Percentiles rank a stretch among this genome's conserved stretches.
Conservation (phyloP, 2,113 vertebrate genomes). For the Passer domesticus region DNA sequence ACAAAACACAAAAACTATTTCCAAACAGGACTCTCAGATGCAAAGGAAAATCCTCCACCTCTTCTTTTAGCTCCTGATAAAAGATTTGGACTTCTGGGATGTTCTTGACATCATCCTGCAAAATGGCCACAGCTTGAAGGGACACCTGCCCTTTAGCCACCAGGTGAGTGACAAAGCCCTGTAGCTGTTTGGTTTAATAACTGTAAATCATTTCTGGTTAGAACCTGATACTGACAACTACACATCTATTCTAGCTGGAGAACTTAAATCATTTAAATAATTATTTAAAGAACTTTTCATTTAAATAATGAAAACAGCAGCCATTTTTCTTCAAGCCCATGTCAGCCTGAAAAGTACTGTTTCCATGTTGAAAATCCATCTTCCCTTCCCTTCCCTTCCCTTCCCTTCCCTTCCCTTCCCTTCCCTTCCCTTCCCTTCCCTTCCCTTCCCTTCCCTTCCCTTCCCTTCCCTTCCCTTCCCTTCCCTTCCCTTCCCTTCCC, state of each 20-base stretch:
- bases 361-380: neutral
- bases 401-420: neutral
- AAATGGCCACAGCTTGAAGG: slow-evolving; percentile 64
- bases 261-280: neutral
- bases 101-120: slow-evolving; percentile 30
- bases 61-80: slow-evolving; percentile 64
- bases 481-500: neutral
- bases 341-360: neutral
- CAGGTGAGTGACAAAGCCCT: slow-evolving; percentile 30
- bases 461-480: too few relatives aligned
- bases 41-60: slow-evolving; percentile 71
- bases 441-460: neutral
- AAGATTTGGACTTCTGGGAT: slow-evolving; percentile 49
- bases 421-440: too few relatives aligned
- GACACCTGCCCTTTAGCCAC: slow-evolving; percentile 61
- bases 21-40: slow-evolving; percentile 45
- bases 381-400: too few relatives aligned
- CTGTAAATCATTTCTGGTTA: neutral
- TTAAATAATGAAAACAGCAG: neutral
- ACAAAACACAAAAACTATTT: neutral
- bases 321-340: neutral
- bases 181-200: neutral
- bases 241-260: neutral
- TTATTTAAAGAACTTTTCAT: neutral
- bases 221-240: neutral